These are phyloP conservation scores for Plagodis pulveraria DNA, from an alignment of 2,888 invertebrate genomes.

Conservation along the genomic window DNA sequence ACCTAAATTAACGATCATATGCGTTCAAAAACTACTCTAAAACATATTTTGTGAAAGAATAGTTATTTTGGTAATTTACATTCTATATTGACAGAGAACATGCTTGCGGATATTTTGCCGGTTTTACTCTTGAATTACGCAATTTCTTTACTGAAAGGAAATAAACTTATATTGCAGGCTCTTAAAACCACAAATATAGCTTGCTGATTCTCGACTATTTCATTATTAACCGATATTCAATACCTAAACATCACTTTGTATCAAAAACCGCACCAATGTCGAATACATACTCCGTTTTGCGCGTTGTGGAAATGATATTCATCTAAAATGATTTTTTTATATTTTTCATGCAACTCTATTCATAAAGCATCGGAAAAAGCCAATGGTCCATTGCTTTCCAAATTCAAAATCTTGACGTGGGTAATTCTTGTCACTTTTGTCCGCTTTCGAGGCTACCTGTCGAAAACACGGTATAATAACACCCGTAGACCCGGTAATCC, in stretches of 20 bases:
- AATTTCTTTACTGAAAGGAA: slow-evolving; percentile 38
- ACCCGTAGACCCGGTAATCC: no score
- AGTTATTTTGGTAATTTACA: slow-evolving; percentile 5
- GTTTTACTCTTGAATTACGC: slow-evolving; percentile 57
- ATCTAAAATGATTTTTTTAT: no score
- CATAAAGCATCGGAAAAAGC: no score
- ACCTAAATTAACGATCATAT: slow-evolving; percentile 11
- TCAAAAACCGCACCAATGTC: no score
- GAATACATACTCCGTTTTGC: no score
- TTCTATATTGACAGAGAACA: slow-evolving; percentile 2
- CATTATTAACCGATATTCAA: no score
- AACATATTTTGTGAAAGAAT: not conserved
- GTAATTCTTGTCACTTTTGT: slow-evolving; percentile 10
- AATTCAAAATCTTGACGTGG: slow-evolving; percentile 20
- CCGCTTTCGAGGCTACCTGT: not conserved
- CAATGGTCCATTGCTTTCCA: slow-evolving; percentile 15
- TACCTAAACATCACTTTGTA: no score
- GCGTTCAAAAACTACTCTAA: slow-evolving; percentile 1
- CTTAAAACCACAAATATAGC: no score
- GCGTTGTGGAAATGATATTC: no score
- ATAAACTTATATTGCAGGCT: no score
- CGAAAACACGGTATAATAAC: not conserved
- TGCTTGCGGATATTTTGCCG: slow-evolving; percentile 40
- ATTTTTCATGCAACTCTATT: no score
- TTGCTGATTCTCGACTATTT: no score